phyloP scores from a whole-genome alignment of 2,113 vertebrate species.

The Halcyon malimbica region DNA sequence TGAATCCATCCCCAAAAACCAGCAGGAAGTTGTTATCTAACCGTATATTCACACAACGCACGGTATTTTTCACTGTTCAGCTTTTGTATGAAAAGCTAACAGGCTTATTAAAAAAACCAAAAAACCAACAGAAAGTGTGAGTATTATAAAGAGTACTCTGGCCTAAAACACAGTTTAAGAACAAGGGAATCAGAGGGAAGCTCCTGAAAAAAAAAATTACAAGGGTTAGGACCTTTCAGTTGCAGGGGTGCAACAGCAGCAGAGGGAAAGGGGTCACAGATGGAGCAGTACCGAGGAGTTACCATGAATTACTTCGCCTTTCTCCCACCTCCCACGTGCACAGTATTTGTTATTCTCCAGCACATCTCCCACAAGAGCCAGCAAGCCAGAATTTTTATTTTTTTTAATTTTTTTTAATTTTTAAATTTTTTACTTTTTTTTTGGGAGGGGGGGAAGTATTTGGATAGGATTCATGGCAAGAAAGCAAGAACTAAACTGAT shows the following conservation, averaged over 20 bases:
- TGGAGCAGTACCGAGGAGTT: background rate
- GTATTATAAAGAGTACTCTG: background rate
- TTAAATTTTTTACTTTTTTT: too few species aligned
- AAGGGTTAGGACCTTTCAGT: background rate
- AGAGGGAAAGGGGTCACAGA: conserved; percentile 21
- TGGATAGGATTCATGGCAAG: conserved; percentile 28
- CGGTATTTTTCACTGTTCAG: background rate
- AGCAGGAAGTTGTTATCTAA: background rate
- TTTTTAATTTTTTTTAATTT: background rate
- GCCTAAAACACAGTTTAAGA: background rate
- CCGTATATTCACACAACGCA: background rate
- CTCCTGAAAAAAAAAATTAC: background rate
- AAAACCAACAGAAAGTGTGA: background rate
- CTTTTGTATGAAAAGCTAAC: background rate
- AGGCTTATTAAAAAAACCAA: background rate
- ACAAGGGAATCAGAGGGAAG: background rate
- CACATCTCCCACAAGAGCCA: conserved; percentile 1
- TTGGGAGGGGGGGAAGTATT: too few species aligned
- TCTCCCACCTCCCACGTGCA: conserved; percentile 23
- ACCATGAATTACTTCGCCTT: conserved; percentile 2
- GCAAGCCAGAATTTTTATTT: background rate
- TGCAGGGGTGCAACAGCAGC: background rate
- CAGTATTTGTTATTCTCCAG: conserved; percentile 25
- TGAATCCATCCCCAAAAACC: background rate
- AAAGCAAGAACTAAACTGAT: conserved; percentile 60